Evolutionary conservation across 92 coral and sea anemone genomes (phyloP), one percentile per base, ranked within the genome.

Genomic region (Ricordea florida): DNA sequence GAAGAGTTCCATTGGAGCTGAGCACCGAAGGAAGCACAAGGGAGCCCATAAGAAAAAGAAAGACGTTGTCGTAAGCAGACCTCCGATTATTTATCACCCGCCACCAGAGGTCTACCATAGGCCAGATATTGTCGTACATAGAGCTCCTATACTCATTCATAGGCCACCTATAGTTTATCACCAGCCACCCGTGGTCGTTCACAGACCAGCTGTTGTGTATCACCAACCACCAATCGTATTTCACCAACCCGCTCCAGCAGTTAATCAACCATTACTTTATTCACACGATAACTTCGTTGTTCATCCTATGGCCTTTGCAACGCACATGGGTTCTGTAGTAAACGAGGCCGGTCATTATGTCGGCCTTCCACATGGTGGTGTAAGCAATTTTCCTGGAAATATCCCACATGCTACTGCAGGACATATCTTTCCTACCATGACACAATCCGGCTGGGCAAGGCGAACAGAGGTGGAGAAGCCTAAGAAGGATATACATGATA

Each of bases 91-190:
- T 55, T 96, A 96, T 51, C 99, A 96, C 49, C 99, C 99, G 43
- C 99, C 99, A 11, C 99, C 99, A 26, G 99, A 96, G 76, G 97
- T 96, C 22, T 96, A 96, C 57, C 99, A 96, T 79, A 65, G 99
- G 50, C 99, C 99, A 27, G 99, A 96, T 48, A 96, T 96, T 37
- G 97, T 96, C 25, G 99, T 96, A 6, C 99, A 96, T 66, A 86
- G 99, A 29, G 99, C 99, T 11, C 97, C 99, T 9, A 93, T 96
- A 31, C 87, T 96, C 32, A 92, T 96, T 53, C 99, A 96, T 79
- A 85, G 99, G 35, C 99, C 99, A 18, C 99, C 99, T 27, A 96
- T 96, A 32, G 91, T 96, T 8, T 96, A 96, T 65, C 99, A 96
- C 57, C 99, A 96, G 46, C 92, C 99, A 2, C 92, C 99, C 1